Percentiles rank a stretch among this genome's conserved stretches.
Conservation (phyloP, 2,113 vertebrate species). For the Ginglymostoma cirratum region DNA sequence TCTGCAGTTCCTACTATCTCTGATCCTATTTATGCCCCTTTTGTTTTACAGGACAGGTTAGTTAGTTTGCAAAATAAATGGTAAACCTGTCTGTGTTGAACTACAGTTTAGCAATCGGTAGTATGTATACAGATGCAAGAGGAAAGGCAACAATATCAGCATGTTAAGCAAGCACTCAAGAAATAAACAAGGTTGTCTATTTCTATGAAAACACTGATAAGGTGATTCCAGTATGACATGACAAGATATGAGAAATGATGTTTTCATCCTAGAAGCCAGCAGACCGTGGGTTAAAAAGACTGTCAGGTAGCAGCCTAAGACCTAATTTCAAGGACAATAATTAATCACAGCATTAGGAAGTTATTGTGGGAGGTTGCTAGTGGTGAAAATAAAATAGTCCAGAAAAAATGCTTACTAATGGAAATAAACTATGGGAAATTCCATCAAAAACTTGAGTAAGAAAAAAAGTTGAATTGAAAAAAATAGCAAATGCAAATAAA, state of each 20-base stretch:
- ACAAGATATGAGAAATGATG: not conserved
- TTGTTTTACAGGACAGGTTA: not conserved
- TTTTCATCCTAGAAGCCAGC: not conserved
- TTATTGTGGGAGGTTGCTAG: not conserved
- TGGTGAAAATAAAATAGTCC: not conserved
- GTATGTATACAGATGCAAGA: not conserved
- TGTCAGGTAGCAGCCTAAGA: slow-evolving; percentile 7
- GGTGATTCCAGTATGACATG: not conserved
- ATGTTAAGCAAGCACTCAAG: not conserved
- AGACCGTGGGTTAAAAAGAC: not conserved
- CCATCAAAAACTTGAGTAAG: not conserved
- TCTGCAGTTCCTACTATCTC: too few relatives aligned
- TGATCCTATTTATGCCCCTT: not conserved
- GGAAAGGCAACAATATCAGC: not conserved
- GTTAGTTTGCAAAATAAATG: slow-evolving; percentile 1
- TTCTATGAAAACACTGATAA: not conserved
- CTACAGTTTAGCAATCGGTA: not conserved
- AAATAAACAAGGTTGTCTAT: not conserved
- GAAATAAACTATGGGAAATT: not conserved
- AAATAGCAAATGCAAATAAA: not conserved
- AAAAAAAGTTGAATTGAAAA: not conserved
- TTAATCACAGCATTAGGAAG: not conserved
- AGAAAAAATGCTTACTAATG: not conserved
- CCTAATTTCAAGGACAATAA: not conserved
- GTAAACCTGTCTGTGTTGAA: not conserved